These are phyloP conservation scores for Tadarida brasiliensis DNA, from an alignment of 2,797 vertebrate genomes.

Conservation along the genomic window DNA sequence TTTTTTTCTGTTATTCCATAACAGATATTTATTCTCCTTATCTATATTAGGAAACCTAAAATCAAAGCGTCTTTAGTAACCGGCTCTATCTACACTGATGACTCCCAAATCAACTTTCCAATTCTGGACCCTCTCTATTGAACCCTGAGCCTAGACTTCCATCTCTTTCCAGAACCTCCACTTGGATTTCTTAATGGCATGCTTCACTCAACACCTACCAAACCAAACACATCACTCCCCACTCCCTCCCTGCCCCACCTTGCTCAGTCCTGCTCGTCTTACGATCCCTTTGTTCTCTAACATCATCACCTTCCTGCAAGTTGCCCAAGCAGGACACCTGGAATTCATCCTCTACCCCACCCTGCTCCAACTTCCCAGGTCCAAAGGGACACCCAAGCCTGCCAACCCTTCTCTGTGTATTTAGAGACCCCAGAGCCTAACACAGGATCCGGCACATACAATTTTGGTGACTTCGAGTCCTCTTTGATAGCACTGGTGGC, in stretches of 20 bases:
- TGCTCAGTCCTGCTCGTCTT: slow-evolving; percentile 20
- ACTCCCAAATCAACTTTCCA: neutral
- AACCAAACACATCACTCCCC: neutral
- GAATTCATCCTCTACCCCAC: neutral
- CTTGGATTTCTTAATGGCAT: neutral
- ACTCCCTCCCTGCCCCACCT: neutral
- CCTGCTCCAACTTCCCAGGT: neutral
- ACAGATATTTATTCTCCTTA: neutral
- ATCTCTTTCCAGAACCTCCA: slow-evolving; percentile 16
- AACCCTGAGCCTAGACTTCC: neutral
- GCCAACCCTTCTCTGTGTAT: too few species aligned
- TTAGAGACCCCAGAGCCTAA: neutral
- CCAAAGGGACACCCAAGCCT: neutral
- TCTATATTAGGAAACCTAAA: neutral
- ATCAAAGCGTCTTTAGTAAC: neutral
- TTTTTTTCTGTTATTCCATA: neutral
- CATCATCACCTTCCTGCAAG: neutral
- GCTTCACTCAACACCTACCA: slow-evolving; percentile 33
- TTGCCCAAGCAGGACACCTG: neutral
- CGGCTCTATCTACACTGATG: neutral
- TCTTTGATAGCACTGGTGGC: neutral
- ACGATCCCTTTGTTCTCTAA: neutral
- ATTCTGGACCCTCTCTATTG: neutral
- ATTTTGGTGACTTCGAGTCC: neutral
- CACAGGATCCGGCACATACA: neutral